A percentile compares a stretch with the other conserved stretches of the same genome.
phyloP scores from a whole-genome alignment of 2,797 vertebrate genomes.

The Coluber constrictor region DNA sequence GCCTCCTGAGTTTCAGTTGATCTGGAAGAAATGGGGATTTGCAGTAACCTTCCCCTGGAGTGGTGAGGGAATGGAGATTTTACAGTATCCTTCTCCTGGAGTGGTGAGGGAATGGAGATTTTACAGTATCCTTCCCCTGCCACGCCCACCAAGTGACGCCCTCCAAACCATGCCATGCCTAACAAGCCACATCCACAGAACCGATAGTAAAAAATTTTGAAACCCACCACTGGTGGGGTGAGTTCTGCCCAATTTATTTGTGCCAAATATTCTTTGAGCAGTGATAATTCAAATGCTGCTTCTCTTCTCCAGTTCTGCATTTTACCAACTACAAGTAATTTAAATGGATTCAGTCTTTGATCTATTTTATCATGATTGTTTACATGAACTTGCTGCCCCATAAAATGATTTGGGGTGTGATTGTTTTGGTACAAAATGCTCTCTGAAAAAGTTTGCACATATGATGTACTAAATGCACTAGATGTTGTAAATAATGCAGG shows the following conservation, averaged over 20 bases:
- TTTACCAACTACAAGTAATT: constrained; percentile 44
- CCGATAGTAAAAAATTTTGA: no score
- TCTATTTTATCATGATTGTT: constrained; percentile 32
- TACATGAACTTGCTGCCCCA: constrained; percentile 29
- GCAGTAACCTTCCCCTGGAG: no score
- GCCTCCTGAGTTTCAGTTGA: no score
- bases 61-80: no score
- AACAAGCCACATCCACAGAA: no score
- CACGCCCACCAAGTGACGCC: no score
- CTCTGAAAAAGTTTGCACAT: neutral
- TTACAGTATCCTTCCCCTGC: no score
- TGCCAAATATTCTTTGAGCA: constrained; percentile 68
- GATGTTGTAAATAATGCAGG: neutral
- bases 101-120: no score
- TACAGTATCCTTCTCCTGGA: no score
- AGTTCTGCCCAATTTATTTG: constrained; percentile 50
- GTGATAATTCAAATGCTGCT: constrained; percentile 46
- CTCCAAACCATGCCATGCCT: no score
- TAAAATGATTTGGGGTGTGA: constrained; percentile 24
- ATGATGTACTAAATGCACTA: neutral
- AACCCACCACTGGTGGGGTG: constrained; percentile 2
- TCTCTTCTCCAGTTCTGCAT: neutral
- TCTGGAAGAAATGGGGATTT: no score
- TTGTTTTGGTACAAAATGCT: neutral
- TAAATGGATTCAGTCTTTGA: constrained; percentile 51